phyloP scores from a whole-genome alignment of 2,797 vertebrate species.

The Myripristis murdjan region DNA sequence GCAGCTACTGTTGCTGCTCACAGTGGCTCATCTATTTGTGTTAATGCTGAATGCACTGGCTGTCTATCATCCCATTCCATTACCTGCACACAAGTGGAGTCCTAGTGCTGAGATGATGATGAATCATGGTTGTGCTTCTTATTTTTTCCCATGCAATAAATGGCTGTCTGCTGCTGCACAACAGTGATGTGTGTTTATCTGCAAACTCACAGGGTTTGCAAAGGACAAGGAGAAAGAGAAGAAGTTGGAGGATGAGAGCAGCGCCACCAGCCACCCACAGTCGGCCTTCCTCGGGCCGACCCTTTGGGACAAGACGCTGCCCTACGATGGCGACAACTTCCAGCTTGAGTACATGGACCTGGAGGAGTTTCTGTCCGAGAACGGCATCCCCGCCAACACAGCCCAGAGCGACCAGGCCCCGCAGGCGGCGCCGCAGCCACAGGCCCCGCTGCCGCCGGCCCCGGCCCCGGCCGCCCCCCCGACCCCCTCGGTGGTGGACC shows the following conservation, averaged over 20 bases:
- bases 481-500: conserved; percentile 91
- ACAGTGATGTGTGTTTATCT: conserved; percentile 56
- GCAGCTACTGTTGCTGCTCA: neutral
- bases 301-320: conserved; percentile 98
- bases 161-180: neutral
- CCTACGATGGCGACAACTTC: conserved; percentile 96
- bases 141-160: conserved; percentile 41
- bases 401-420: conserved; percentile 87
- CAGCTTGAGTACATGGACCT: conserved; percentile 99
- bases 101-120: neutral
- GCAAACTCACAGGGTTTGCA: conserved; percentile 85
- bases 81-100: neutral
- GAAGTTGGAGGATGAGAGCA: conserved; percentile 94
- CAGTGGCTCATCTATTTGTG: neutral
- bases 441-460: conserved; percentile 56
- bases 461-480: conserved; percentile 69
- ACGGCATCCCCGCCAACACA: conserved; percentile 95
- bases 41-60: neutral
- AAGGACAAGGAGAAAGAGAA: conserved; percentile 94
- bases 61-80: neutral
- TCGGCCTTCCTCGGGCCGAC: conserved; percentile 97
- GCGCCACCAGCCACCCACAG: conserved; percentile 86
- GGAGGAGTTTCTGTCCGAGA: conserved; percentile 98
- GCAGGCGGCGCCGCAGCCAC: conserved; percentile 60
- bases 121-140: neutral